Conservation (phyloP, 2,113 vertebrate genomes). For the Cochlearius cochlearius region DNA sequence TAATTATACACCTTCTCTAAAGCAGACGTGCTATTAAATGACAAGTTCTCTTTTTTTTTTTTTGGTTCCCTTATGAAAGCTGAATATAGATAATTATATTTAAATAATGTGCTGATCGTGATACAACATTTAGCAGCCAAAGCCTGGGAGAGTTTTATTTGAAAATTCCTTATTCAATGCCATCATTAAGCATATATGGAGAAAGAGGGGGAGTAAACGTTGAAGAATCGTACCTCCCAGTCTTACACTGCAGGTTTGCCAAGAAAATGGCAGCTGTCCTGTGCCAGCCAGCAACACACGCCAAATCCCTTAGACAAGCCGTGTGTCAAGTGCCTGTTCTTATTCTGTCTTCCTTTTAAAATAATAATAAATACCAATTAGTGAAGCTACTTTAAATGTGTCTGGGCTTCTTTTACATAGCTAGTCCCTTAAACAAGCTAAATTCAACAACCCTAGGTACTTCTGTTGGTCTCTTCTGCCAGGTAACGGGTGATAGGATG, state of each 20-base stretch:
- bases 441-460: background rate
- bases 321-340: fast-evolving
- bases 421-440: background rate
- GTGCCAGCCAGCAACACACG: background rate
- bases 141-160: background rate
- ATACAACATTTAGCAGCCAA: conserved; percentile 34
- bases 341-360: background rate
- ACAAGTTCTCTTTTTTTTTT: background rate
- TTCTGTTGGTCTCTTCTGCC: too few relatives aligned
- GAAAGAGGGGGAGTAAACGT: background rate
- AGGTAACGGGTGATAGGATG: too few relatives aligned
- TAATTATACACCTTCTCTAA: conserved; percentile 47
- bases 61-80: background rate
- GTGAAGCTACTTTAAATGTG: background rate
- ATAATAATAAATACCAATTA: background rate
- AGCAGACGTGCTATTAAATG: conserved; percentile 46
- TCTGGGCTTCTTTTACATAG: background rate
- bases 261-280: background rate
- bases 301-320: background rate
- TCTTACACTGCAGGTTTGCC: background rate
- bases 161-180: background rate
- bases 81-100: conserved; percentile 57
- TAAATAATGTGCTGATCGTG: conserved; percentile 41
- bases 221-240: background rate
- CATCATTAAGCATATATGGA: background rate